Evolutionary conservation across 1,140 invertebrate genomes (phyloP), one percentile per base, ranked within the genome.

Genomic region (Lutraria rhynchaena): DNA sequence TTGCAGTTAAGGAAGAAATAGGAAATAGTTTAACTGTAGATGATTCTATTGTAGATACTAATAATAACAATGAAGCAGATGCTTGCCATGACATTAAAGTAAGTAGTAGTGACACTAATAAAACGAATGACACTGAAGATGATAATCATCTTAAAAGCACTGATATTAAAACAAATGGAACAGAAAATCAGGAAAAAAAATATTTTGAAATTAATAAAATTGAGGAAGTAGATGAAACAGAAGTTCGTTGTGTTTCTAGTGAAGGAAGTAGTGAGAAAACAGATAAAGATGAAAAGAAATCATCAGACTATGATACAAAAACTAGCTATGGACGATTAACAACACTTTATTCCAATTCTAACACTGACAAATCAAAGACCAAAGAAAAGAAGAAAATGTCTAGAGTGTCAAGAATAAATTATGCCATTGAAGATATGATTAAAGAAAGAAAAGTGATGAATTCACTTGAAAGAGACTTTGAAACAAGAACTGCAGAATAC

Each of bases 371-470:
- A 29, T 53, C 75, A 2, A 51, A 73, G 9, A 29, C 7, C 3
- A 73, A 55, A 24, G 37, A 73, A n/a, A 67, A 27, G n/a, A 81
- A 71, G 53, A 41, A 49, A 63, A 27, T 44, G 17, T 49, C 67
- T 19, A 11, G 77, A 53, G 31, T 41, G 11, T 49, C 35, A n/a
- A 33, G 65, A 61, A 73, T 81, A 17, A 71, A 71, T 55, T 29
- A 61, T 46, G 77, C 77, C 27, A 81, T 81, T 49, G 49, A 73
- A 22, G 67, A 71, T 46, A 58, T 81, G 33, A 57, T 81, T 7
- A n/a, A 60, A 19, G 57, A 81, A 15, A 58, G 77, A 53, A 81
- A 57, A 49, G 65, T 81, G 1, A 71, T 81, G 67, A 81, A 81
- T 13, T 33, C 77, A 41, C 29, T 78, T 29, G 77, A 81, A 1